Base-by-base conservation (phyloP, 2,797 vertebrate genomes). In the Coregonus suidteri region DNA sequence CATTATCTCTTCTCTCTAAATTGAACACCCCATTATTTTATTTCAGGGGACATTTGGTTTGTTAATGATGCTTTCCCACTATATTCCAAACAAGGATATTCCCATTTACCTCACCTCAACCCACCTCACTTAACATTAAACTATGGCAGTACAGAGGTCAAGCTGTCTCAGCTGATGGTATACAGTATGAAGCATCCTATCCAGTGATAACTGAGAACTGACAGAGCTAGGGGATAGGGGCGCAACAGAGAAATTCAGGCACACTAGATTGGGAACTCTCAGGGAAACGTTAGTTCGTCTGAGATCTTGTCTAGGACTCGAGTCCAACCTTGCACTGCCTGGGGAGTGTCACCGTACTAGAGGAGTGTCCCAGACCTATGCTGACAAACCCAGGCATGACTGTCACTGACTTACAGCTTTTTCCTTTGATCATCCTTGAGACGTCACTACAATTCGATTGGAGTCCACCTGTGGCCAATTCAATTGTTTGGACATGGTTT, bases 321-420 rank as follows among this genome's bases (percentile, higher is more conserved):
- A 64, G 67, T 77, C 37, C 73, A 77, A 18, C 51, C 66, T 75
- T 41, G 30, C 41, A 75, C 72, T 75, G 25, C 35, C 30, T 18
- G 54, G 71, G 69, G 56, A 62, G 77, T 7, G 52, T 74, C 37
- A 20, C 18, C 18, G 11, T 71, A 25, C 1, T 20, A 73, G 73
- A 11, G 53, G 75, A 54, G n/a, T 66, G 25, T 30, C 30, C 7
- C 25, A 34, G 6, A 25, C 35, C 5, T 25, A 31, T 6, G 4
- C 59, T 52, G 62, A 52, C 13, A 64, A 79, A 74, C 66, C 53
- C 53, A 54, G 53, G 1, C 13, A 4, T 20, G 71, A 59, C 18
- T 71, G 53, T 66, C 31, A 20, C 16, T 51, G 68, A 79, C 72
- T 74, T 25, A 30, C 77, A 34, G 56, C 25, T 25, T 25, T 25